phyloP scores from a whole-genome alignment of 1,140 invertebrate genomes.

The Yoshiicerus persimilis region DNA sequence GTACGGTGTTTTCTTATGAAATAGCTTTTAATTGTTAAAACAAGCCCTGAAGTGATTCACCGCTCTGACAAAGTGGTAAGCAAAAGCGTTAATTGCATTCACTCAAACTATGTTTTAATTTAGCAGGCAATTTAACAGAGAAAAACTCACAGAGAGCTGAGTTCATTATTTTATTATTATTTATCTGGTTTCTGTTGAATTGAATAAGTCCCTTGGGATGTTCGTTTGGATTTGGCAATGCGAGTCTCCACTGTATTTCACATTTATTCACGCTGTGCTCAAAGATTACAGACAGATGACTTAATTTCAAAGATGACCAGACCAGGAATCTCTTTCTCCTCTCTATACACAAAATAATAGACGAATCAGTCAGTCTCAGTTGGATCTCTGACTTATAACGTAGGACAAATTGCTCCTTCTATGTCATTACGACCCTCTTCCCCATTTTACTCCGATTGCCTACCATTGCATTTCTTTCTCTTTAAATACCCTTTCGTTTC shows the following conservation, averaged over 20 bases:
- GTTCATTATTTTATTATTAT: neutral
- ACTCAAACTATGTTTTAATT: neutral
- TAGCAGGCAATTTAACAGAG: neutral
- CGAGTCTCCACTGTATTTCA: neutral
- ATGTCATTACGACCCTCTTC: neutral
- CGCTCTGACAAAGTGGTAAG: neutral
- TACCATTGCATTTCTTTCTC: neutral
- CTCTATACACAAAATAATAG: neutral
- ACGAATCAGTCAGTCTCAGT: constrained; percentile 38
- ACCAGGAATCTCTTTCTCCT: constrained; percentile 20
- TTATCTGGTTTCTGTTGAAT: neutral
- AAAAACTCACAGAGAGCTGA: neutral
- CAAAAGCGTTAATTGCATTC: neutral
- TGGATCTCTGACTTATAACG: neutral
- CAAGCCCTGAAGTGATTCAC: neutral
- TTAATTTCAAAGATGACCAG: constrained; percentile 39
- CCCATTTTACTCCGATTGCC: neutral
- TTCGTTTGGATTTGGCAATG: constrained; percentile 21
- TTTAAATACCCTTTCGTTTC: neutral
- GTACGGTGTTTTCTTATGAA: neutral
- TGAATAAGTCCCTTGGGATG: neutral
- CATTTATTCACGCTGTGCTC: neutral
- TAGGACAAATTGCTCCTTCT: constrained; percentile 27
- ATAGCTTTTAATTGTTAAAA: neutral
- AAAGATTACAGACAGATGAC: constrained; percentile 32